Percentiles rank a stretch among this genome's conserved stretches.
Conservation (phyloP, 2,797 vertebrate species). For the Agapornis canus region DNA sequence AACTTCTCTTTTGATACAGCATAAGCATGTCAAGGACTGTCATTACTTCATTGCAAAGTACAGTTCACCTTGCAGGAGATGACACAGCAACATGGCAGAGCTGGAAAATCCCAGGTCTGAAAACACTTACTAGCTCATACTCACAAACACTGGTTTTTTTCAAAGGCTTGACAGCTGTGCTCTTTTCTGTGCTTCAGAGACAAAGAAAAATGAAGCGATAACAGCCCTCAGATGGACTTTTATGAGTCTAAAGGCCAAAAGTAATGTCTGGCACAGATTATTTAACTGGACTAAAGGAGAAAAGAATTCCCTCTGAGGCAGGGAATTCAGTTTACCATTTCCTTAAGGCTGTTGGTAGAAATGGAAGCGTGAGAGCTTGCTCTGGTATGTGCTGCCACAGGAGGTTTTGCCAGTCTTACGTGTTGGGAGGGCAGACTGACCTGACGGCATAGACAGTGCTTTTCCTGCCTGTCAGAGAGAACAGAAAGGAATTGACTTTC, state of each 20-base stretch:
- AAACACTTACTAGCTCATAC: neutral
- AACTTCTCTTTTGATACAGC: neutral
- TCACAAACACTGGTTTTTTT: neutral
- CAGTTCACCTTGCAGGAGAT: neutral
- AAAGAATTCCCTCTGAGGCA: neutral
- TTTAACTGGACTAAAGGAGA: constrained; percentile 38
- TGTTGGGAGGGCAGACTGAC: neutral
- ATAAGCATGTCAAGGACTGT: neutral
- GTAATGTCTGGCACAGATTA: constrained; percentile 41
- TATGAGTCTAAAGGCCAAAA: constrained; percentile 32
- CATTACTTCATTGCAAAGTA: neutral
- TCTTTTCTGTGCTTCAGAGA: constrained; percentile 13
- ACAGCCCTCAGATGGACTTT: constrained; percentile 4
- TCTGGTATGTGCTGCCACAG: neutral
- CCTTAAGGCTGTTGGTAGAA: neutral
- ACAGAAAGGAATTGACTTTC: neutral
- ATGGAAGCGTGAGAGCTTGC: neutral
- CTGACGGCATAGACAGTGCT: fast-evolving
- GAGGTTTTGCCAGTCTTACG: neutral
- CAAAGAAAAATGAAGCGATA: constrained; percentile 23
- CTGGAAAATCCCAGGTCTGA: neutral
- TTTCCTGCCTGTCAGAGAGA: neutral
- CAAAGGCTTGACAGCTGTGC: neutral
- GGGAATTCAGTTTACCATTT: neutral
- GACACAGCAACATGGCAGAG: neutral